Percentiles rank a stretch among this genome's conserved stretches.
phyloP scores from a whole-genome alignment of 2,888 invertebrate species.

The Pardosa pseudoannulata region DNA sequence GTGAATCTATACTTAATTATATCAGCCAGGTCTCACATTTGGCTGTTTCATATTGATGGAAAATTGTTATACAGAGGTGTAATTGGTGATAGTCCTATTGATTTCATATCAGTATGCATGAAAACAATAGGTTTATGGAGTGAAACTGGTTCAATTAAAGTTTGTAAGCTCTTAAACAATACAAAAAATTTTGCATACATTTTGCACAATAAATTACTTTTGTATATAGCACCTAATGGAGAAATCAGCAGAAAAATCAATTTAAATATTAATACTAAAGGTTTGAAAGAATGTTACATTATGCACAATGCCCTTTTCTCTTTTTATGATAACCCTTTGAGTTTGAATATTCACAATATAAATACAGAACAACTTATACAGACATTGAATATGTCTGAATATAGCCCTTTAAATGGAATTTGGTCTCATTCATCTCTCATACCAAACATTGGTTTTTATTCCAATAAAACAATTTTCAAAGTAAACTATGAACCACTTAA shows the following conservation, averaged over 20 bases:
- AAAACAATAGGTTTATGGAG: conserved; percentile 59
- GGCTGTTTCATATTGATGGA: conserved; percentile 59
- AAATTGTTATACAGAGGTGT: conserved; percentile 60
- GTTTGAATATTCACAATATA: conserved; percentile 27
- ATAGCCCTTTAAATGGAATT: conserved; percentile 32
- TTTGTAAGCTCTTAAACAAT: conserved; percentile 42
- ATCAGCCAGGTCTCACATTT: conserved; percentile 57
- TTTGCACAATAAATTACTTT: conserved; percentile 46
- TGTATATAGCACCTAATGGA: conserved; percentile 49
- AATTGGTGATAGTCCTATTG: conserved; percentile 41
- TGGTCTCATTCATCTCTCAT: conserved; percentile 58
- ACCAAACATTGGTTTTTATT: conserved; percentile 58
- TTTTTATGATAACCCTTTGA: conserved; percentile 18
- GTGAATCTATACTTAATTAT: conserved; percentile 52
- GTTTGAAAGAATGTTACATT: conserved; percentile 36
- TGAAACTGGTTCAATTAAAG: conserved; percentile 38
- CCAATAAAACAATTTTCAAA: conserved; percentile 37
- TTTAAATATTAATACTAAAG: conserved; percentile 8
- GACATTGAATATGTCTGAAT: conserved; percentile 28
- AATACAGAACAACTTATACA: conserved; percentile 37
- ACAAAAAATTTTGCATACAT: conserved; percentile 53
- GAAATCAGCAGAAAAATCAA: conserved; percentile 38
- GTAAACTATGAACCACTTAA: conserved; percentile 33
- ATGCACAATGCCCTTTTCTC: conserved; percentile 44
- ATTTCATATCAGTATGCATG: conserved; percentile 58